Evolutionary conservation across 2,888 invertebrate species (phyloP).

Genomic region (Tanaodytes sp.): DNA sequence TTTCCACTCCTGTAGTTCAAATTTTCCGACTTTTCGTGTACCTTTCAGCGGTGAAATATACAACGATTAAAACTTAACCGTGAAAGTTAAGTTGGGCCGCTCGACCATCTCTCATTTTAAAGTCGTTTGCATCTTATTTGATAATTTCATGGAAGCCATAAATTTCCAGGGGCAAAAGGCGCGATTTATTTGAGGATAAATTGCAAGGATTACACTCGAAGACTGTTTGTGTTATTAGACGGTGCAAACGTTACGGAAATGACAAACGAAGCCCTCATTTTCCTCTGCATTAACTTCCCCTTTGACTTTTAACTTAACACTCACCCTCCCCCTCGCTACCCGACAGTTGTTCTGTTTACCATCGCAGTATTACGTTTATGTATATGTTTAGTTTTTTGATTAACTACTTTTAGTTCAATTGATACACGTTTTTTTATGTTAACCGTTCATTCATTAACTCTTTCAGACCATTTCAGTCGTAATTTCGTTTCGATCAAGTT

Average conservation of each 20-base stretch:
- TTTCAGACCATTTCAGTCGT: no score
- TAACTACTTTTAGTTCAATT: slow-evolving; percentile 28
- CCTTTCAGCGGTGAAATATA: no score
- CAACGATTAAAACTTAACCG: no score
- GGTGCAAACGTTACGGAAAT: slow-evolving; percentile 41
- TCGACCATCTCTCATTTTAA: slow-evolving; percentile 23
- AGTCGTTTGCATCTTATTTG: slow-evolving; percentile 35
- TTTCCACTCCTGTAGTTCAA: no score
- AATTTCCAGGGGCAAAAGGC: slow-evolving; percentile 24
- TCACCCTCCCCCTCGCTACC: slow-evolving; percentile 41
- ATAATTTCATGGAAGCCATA: slow-evolving; percentile 24
- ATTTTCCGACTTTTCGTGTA: no score
- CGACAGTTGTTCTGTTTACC: slow-evolving; percentile 37
- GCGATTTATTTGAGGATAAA: slow-evolving; percentile 43
- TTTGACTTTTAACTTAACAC: no score
- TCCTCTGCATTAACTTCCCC: slow-evolving; percentile 44
- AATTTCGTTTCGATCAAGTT: no score
- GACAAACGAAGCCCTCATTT: slow-evolving; percentile 52
- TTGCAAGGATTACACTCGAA: slow-evolving; percentile 41
- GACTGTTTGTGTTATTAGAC: slow-evolving; percentile 44
- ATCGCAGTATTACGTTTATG: slow-evolving; percentile 43
- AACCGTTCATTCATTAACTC: no score
- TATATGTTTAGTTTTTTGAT: no score
- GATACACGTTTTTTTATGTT: no score
- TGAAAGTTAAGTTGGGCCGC: no score